A percentile compares a stretch with the other conserved stretches of the same genome.
phyloP scores from a whole-genome alignment of 2,888 invertebrate species.

The Lochmaea capreae region DNA sequence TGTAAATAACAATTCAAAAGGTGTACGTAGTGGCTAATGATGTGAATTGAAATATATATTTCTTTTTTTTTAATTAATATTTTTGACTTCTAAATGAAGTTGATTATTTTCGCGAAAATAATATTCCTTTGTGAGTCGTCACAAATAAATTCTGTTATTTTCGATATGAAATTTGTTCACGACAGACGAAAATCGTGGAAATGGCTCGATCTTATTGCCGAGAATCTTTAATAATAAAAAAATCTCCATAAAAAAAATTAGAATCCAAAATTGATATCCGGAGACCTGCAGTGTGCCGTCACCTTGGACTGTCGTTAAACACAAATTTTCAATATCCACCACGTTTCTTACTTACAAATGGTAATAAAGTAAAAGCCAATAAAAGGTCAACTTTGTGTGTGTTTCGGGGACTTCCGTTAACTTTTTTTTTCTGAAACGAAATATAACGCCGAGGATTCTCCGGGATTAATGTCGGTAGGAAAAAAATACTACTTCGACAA shows the following conservation, averaged over 20 bases:
- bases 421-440: conserved; percentile 4
- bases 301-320: conserved; percentile 21
- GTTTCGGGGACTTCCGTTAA: neutral
- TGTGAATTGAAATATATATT: no score
- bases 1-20: no score
- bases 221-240: neutral
- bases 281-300: neutral
- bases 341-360: conserved; percentile 22
- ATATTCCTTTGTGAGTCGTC: no score
- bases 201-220: neutral
- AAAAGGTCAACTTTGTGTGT: conserved; percentile 21
- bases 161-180: no score
- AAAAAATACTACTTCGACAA: conserved; percentile 19
- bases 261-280: conserved; percentile 3
- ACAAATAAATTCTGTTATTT: no score
- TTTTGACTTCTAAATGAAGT: no score
- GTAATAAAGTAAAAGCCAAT: conserved; percentile 33
- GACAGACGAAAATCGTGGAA: neutral
- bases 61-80: no score
- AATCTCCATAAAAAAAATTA: conserved; percentile 6
- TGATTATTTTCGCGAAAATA: no score
- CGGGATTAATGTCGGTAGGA: conserved; percentile 3
- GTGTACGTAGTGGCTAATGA: no score
- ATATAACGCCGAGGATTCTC: conserved; percentile 1
- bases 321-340: conserved; percentile 34